Evolutionary conservation across 2,888 invertebrate genomes (phyloP).

Genomic region (Drosophila infuscata): DNA sequence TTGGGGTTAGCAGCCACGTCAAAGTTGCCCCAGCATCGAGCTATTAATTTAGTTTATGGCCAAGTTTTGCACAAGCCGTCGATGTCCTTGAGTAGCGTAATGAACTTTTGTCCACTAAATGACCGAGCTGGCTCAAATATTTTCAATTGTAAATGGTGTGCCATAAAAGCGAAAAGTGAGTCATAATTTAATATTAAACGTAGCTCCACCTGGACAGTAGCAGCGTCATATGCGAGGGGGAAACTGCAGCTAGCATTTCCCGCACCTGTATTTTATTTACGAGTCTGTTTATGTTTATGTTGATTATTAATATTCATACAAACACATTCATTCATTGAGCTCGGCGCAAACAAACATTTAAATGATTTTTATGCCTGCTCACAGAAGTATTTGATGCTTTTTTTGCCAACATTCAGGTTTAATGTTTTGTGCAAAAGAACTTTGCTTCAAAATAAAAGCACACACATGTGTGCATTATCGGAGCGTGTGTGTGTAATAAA

Average conservation of each 20-base stretch:
- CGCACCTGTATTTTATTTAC: slow-evolving; percentile 56
- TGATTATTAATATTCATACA: slow-evolving; percentile 72
- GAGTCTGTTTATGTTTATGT: slow-evolving; percentile 54
- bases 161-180: slow-evolving; percentile 56
- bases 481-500: slow-evolving; percentile 47
- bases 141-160: slow-evolving; percentile 52
- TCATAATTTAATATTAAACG: slow-evolving; percentile 58
- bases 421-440: slow-evolving; percentile 64
- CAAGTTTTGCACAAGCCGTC: slow-evolving; percentile 50
- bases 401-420: slow-evolving; percentile 60
- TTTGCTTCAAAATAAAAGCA: slow-evolving; percentile 53
- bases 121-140: slow-evolving; percentile 35
- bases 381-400: slow-evolving; percentile 57
- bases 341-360: slow-evolving; percentile 60
- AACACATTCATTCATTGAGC: slow-evolving; percentile 54
- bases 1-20: slow-evolving; percentile 36
- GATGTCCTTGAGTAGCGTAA: slow-evolving; percentile 59
- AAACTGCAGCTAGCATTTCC: slow-evolving; percentile 33
- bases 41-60: slow-evolving; percentile 65
- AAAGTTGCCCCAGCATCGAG: slow-evolving; percentile 39
- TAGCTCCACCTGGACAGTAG: slow-evolving; percentile 12
- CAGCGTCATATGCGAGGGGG: neutral
- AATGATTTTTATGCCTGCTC: slow-evolving; percentile 72
- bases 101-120: slow-evolving; percentile 52
- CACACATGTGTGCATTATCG: slow-evolving; percentile 15